A percentile compares a stretch with the other conserved stretches of the same genome.
Evolutionary conservation across 1,140 invertebrate species (phyloP).

Genomic region (Physella acuta): DNA sequence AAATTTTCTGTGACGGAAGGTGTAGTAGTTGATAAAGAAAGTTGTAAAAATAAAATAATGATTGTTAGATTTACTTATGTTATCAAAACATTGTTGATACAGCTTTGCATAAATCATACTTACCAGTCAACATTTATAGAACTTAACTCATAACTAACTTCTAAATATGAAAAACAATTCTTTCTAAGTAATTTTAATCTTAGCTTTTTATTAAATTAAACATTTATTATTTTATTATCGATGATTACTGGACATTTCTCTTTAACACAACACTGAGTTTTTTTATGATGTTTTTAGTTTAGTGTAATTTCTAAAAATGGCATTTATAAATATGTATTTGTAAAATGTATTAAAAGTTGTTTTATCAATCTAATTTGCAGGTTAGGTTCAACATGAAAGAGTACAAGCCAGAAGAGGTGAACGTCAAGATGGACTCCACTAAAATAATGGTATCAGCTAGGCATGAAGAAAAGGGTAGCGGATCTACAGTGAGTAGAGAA

Average conservation of each 20-base stretch:
- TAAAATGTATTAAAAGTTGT: slow-evolving; percentile 3
- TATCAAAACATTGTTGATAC: no score
- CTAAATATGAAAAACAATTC: no score
- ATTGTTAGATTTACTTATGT: no score
- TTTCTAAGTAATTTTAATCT: no score
- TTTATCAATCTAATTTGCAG: slow-evolving; percentile 9
- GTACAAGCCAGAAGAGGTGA: slow-evolving; percentile 53
- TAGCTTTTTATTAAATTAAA: no score
- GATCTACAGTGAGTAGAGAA: slow-evolving; percentile 49
- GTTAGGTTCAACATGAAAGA: slow-evolving; percentile 42
- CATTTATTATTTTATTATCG: no score
- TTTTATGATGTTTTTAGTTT: not conserved
- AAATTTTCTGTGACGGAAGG: no score
- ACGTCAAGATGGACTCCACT: slow-evolving; percentile 51
- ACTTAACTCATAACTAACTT: no score
- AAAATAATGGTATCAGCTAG: slow-evolving; percentile 48
- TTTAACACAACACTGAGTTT: not conserved
- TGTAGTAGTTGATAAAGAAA: no score
- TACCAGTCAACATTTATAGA: no score
- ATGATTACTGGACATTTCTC: not conserved
- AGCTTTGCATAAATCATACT: no score
- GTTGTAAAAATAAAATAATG: no score
- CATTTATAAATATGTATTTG: slow-evolving; percentile 1
- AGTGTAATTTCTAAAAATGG: not conserved
- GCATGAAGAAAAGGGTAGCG: slow-evolving; percentile 45